phyloP scores from a whole-genome alignment of 2,888 invertebrate genomes.

The Physocephala rufipes region DNA sequence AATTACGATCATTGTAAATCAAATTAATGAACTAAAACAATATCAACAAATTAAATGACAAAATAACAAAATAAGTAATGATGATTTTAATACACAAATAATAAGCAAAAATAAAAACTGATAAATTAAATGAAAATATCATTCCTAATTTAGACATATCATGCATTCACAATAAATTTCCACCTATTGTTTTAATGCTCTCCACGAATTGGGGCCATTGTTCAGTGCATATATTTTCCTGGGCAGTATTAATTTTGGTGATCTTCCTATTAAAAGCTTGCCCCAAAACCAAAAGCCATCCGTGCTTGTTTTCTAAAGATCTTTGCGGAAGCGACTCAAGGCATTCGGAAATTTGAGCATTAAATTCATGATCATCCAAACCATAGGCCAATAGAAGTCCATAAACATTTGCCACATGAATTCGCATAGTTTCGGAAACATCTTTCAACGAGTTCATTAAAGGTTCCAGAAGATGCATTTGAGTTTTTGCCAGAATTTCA shows the following conservation, averaged over 20 bases:
- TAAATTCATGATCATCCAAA: constrained; percentile 67
- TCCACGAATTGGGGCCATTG: constrained; percentile 72
- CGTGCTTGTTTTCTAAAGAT: constrained; percentile 75
- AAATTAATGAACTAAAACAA: no score
- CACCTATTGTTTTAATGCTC: constrained; percentile 71
- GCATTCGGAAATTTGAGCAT: constrained; percentile 64
- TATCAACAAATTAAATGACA: no score
- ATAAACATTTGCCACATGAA: constrained; percentile 78
- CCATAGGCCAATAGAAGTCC: constrained; percentile 76
- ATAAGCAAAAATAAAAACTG: no score
- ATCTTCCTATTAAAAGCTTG: constrained; percentile 77
- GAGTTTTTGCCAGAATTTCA: constrained; percentile 72
- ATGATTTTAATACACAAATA: no score
- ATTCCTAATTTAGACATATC: no score
- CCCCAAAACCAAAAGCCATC: constrained; percentile 77
- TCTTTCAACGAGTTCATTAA: constrained; percentile 69
- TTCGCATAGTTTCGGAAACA: constrained; percentile 80
- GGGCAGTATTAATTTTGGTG: constrained; percentile 64
- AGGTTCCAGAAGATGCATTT: constrained; percentile 67
- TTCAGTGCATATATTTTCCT: constrained; percentile 52
- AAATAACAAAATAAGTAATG: no score
- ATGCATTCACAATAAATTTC: constrained; percentile 5
- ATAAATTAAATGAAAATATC: no score
- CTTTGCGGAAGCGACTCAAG: constrained; percentile 56
- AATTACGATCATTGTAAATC: no score